Evolutionary conservation across 2,113 vertebrate genomes (phyloP), one percentile per base, ranked within the genome.

Genomic region (Ochotona princeps): DNA sequence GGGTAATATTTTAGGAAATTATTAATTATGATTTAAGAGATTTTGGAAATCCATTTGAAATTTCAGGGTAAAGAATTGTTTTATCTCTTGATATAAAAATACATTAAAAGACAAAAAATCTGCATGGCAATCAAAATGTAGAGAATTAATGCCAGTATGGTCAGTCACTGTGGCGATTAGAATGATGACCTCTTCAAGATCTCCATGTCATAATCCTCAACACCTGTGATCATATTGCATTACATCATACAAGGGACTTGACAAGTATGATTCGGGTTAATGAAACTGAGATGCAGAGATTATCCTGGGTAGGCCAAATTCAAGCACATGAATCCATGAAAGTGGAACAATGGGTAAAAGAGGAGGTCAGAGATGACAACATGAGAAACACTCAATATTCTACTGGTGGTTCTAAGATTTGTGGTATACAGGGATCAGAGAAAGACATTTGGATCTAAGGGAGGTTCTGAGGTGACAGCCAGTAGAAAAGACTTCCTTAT

Each of bases 41-140:
- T 32, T 25, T 49, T 61, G 13, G 73, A 92, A 94, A 94, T 3
- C 72, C 11, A 91, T 93, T 8, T 67, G 38, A 23, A 49, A 0
- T 81, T 63, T 32, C 11, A 87, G 86, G 8, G 61, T 60, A 87
- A 90, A 20, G 7, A 88, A 85, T 70, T 83, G 90, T 84, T 83
- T 82, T 76, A 75, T 76, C 26, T 92, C 57, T 93, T 84, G 21
- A 54, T 80, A 73, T 25, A 65, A 92, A 74, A 82, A 57, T 80
- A 78, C 44, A 86, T 91, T 88, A 85, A 54, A 75, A 91, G 21
- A 30, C 17, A 18, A 72, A 14, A 14, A 85, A 35, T 72, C n/a
- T 86, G 10, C 35, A 38, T 65, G 38, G 2, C 44, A 11, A 74
- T 94, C 8, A 74, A 63, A 93, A 78, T 60, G 32, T 66, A 57